Evolutionary conservation across 64 coral and sea anemone genomes (phyloP).

Genomic region (Dendrophyllia cribrosa): DNA sequence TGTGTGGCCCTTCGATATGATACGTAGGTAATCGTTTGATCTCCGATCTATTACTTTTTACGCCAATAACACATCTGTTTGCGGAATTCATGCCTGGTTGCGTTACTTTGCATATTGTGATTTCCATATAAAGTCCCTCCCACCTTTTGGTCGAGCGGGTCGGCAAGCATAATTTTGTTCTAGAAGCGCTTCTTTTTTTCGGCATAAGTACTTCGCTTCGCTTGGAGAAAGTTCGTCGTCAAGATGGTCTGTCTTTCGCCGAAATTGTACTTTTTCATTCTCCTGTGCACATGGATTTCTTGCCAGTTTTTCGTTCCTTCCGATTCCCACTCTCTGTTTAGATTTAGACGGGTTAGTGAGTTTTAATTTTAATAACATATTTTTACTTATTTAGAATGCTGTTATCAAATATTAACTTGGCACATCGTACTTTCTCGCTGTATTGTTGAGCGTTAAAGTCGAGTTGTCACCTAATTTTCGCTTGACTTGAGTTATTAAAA

Average conservation of each 20-base stretch:
- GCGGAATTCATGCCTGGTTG: not conserved
- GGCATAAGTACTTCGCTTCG: slow-evolving; percentile 1
- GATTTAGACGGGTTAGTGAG: slow-evolving; percentile 34
- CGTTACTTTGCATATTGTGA: not conserved
- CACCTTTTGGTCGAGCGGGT: not conserved
- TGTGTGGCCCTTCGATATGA: too few relatives aligned
- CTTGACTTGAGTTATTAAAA: not conserved
- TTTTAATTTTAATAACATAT: not conserved
- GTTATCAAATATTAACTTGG: too few relatives aligned
- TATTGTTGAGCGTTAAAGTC: not conserved
- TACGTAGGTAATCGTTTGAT: too few relatives aligned
- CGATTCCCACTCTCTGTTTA: slow-evolving; percentile 38
- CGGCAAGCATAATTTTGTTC: not conserved
- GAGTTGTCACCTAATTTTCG: not conserved
- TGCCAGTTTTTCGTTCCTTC: slow-evolving; percentile 54
- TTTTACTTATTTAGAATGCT: slow-evolving; percentile 13
- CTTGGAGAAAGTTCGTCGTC: not conserved
- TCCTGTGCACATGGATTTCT: slow-evolving; percentile 28
- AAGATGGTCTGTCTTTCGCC: slow-evolving; percentile 20
- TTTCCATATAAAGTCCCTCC: not conserved
- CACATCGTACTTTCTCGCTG: not conserved
- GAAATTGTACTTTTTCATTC: slow-evolving; percentile 37
- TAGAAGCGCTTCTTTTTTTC: not conserved
- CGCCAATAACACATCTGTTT: too few relatives aligned
- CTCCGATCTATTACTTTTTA: too few relatives aligned